Evolutionary conservation across 2,888 invertebrate genomes (phyloP), one percentile per base, ranked within the genome.

Genomic region (Himalopsyche kuldschensis): DNA sequence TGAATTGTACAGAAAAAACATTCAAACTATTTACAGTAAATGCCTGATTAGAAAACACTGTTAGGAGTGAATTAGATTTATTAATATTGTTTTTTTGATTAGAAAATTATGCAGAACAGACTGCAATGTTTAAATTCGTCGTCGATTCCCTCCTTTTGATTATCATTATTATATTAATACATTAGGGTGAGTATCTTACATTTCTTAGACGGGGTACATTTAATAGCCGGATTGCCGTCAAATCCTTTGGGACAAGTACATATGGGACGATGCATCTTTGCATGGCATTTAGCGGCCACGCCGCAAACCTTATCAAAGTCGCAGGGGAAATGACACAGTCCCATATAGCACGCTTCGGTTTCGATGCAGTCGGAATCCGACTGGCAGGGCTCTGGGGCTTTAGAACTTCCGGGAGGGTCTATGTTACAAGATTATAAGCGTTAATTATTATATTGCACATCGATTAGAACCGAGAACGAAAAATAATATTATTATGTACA

Each of bases 291-390:
- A 87, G 96, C 96, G 90, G 94, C 94, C 87, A 92, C 89, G 87
- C 94, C 95, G 91, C 96, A 96, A 86, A 94, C 93, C 90, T 94
- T 94, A 89, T 94, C 94, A 93, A 96, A 94, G 90, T 95, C 95
- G 91, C 96, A 97, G 87, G 96, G 96, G 91, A 96, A 94, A 90
- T 95, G 94, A 91, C 96, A 97, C 88, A 94, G 91, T 88, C 95
- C 95, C 93, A 95, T 95, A 91, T 95, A 95, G 91, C 97, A 97
- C 88, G 96, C 95, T 92, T 96, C 95, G 87, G 93, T 94, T 89
- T 95, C 94, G 91, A 95, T 95, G 92, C 97, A 97, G 91, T 97
- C 95, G 89, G 94, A 94, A 91, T 96, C 95, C 89, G 95, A 95
- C 91, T 95, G 94, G 92, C 96, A 97, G 88, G 95, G 95, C 90